Evolutionary conservation across 2,113 vertebrate genomes (phyloP).

Genomic region (Pholis gunnellus): DNA sequence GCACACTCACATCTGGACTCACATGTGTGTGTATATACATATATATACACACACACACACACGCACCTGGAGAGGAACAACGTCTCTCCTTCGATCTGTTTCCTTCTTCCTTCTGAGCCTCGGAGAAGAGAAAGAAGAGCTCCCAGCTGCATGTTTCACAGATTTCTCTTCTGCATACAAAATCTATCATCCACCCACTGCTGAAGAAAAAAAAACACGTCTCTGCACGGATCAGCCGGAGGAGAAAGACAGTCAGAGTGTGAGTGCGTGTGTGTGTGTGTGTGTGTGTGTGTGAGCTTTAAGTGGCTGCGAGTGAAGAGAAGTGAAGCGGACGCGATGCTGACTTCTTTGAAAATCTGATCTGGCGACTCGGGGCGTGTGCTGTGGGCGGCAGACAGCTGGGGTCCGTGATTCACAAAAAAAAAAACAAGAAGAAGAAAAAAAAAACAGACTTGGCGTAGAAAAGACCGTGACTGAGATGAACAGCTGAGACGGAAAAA

Average conservation of each 20-base stretch:
- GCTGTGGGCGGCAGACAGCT: constrained; percentile 48
- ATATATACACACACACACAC: neutral
- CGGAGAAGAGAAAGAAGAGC: neutral
- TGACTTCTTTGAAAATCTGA: constrained; percentile 59
- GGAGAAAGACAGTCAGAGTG: neutral
- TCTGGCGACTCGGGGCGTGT: constrained; percentile 13
- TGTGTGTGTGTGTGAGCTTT: neutral
- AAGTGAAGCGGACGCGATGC: constrained; percentile 63
- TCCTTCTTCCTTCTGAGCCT: neutral
- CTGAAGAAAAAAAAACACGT: neutral
- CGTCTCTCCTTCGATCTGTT: neutral
- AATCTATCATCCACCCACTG: constrained; percentile 36
- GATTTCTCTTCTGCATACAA: constrained; percentile 6
- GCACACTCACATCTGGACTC: neutral
- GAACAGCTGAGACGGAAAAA: constrained; percentile 14
- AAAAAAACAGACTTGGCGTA: constrained; percentile 24
- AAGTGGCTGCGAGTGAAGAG: constrained; percentile 32
- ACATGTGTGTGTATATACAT: neutral
- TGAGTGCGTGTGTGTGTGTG: neutral
- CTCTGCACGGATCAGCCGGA: neutral
- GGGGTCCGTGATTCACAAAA: constrained; percentile 48
- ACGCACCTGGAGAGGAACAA: constrained; percentile 13
- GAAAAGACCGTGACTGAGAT: constrained; percentile 34
- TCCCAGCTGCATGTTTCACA: neutral
- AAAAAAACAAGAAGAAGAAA: constrained; percentile 28